These are phyloP conservation scores for Blera fallax DNA, from an alignment of 2,888 invertebrate genomes.

Conservation along the genomic window DNA sequence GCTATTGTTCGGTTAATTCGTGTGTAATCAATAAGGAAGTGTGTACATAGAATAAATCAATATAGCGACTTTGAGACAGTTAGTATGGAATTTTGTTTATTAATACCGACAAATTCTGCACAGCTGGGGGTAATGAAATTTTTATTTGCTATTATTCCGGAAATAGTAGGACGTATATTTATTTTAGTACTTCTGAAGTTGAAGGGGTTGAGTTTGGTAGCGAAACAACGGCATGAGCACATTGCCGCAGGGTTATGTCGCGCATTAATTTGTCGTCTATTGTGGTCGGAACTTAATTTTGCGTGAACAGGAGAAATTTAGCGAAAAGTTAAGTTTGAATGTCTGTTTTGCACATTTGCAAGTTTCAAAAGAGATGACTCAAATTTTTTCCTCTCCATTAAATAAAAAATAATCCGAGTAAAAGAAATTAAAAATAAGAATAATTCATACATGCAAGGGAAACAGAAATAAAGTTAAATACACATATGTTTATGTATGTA, in stretches of 20 bases:
- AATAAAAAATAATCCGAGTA: too few relatives aligned
- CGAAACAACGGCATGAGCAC: background rate
- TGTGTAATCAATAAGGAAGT: constrained; percentile 44
- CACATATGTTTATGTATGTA: too few relatives aligned
- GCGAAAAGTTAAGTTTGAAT: background rate
- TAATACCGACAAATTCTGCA: background rate
- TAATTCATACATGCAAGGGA: too few relatives aligned
- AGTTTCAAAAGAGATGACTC: too few relatives aligned
- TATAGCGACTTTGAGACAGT: constrained; percentile 1
- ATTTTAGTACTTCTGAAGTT: background rate
- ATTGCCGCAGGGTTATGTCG: constrained; percentile 10
- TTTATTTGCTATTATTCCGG: constrained; percentile 28
- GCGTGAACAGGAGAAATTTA: constrained; percentile 1
- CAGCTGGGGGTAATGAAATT: constrained; percentile 10
- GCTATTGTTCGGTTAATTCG: constrained; percentile 20
- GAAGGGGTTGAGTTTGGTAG: background rate
- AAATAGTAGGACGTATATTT: constrained; percentile 7
- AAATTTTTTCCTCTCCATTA: too few relatives aligned
- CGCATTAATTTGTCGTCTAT: constrained; percentile 35
- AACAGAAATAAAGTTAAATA: too few relatives aligned
- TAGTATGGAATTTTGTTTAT: constrained; percentile 34
- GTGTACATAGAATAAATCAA: constrained; percentile 14
- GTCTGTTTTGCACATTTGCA: background rate
- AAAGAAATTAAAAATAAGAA: too few relatives aligned
- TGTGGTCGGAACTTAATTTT: background rate